These are phyloP conservation scores for Chaetophractus vellerosus DNA, from an alignment of 2,797 vertebrate species.

Conservation along the genomic window DNA sequence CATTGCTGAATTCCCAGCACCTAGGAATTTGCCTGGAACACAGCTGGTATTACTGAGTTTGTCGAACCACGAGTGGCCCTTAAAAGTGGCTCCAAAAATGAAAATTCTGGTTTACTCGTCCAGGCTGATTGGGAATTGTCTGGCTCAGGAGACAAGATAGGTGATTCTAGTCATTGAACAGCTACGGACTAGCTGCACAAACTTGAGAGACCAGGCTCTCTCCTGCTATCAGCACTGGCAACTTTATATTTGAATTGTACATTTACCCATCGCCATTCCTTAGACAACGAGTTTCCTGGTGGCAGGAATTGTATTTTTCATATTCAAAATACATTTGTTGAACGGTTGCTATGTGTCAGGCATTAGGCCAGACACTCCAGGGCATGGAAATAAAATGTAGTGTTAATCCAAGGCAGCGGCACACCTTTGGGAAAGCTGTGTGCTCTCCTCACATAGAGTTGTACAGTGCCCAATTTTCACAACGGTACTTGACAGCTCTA, in stretches of 20 bases:
- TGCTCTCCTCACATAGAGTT: not conserved
- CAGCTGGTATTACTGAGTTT: not conserved
- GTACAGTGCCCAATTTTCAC: not conserved
- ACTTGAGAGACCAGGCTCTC: not conserved
- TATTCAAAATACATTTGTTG: not conserved
- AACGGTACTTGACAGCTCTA: not conserved
- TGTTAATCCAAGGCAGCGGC: not conserved
- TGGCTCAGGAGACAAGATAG: not conserved
- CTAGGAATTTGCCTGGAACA: not conserved
- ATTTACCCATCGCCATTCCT: not conserved
- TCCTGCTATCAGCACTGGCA: not conserved
- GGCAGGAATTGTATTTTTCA: slow-evolving; percentile 17
- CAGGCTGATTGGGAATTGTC: not conserved
- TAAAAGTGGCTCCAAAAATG: not conserved
- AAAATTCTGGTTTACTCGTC: not conserved
- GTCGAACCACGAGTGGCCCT: not conserved
- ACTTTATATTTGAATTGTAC: not conserved
- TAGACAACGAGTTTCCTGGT: not conserved
- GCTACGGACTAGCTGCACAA: not conserved
- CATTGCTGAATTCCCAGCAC: not conserved
- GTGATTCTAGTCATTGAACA: not conserved
- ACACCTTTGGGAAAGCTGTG: not conserved
- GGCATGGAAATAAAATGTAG: not conserved
- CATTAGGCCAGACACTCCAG: not conserved
- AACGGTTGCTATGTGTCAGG: not conserved